Percentiles rank a stretch among this genome's conserved stretches.
Conservation (phyloP, 2,888 invertebrate species). For the Synergus itoensis region DNA sequence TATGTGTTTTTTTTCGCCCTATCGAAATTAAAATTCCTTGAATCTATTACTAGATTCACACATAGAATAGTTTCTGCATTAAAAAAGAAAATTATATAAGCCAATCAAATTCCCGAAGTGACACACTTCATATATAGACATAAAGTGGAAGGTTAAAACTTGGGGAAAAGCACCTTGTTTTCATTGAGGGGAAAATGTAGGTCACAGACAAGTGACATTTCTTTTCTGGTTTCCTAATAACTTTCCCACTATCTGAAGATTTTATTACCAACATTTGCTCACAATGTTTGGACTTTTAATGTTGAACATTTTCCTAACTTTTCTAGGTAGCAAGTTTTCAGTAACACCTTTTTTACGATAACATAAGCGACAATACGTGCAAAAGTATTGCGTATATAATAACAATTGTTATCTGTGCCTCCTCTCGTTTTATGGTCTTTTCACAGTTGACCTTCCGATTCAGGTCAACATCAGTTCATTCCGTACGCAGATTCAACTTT, state of each 20-base stretch:
- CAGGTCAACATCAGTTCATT: constrained; percentile 31
- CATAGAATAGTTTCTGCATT: too few species aligned
- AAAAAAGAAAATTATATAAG: too few species aligned
- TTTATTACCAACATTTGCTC: too few species aligned
- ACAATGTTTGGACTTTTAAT: background rate
- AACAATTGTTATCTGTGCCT: constrained; percentile 21
- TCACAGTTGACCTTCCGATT: constrained; percentile 19
- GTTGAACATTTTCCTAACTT: background rate
- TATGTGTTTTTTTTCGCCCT: too few species aligned
- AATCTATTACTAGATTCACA: too few species aligned
- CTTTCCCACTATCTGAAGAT: background rate
- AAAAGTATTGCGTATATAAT: background rate
- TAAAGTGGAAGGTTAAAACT: background rate
- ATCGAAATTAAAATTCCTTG: too few species aligned
- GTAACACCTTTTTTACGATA: background rate
- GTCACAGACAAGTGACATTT: background rate
- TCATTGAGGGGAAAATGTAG: constrained; percentile 2
- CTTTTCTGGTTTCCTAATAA: background rate
- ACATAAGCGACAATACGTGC: background rate
- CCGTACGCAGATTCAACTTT: constrained; percentile 32
- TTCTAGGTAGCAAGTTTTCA: background rate
- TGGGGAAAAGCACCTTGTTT: background rate
- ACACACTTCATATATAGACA: background rate
- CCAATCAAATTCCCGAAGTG: too few species aligned
- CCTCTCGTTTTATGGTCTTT: constrained; percentile 19